These are phyloP conservation scores for Machimus rusticus DNA, from an alignment of 2,888 invertebrate genomes.

Conservation along the genomic window DNA sequence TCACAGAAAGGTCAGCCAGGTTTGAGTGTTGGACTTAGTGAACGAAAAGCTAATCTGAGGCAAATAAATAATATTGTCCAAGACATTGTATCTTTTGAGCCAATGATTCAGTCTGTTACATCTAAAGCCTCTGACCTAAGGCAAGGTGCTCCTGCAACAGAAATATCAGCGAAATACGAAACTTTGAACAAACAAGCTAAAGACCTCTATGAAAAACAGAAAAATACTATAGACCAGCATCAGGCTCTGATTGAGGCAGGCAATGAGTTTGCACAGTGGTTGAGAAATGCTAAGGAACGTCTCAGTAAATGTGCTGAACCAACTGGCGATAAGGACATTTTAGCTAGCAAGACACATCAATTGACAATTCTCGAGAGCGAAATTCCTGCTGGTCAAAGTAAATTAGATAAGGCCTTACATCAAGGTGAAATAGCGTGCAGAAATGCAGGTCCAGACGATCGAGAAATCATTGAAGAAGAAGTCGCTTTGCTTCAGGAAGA, in stretches of 20 bases:
- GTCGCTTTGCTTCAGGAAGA: constrained; percentile 90
- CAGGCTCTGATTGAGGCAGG: constrained; percentile 92
- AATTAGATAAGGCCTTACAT: constrained; percentile 81
- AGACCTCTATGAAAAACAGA: constrained; percentile 87
- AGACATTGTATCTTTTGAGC: constrained; percentile 95
- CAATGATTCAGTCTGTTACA: constrained; percentile 95
- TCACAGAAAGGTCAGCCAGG: constrained; percentile 81
- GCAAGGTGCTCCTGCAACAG: constrained; percentile 89
- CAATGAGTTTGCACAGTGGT: constrained; percentile 91
- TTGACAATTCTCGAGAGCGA: constrained; percentile 85
- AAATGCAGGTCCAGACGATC: constrained; percentile 83
- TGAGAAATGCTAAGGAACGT: constrained; percentile 87
- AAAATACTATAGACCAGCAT: constrained; percentile 88
- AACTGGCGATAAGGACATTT: constrained; percentile 87
- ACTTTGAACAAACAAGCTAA: constrained; percentile 88
- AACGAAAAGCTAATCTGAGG: constrained; percentile 86
- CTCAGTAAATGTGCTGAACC: constrained; percentile 92
- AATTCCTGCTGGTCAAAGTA: constrained; percentile 81
- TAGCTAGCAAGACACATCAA: constrained; percentile 86
- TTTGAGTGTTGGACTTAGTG: constrained; percentile 79
- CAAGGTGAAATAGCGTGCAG: constrained; percentile 88
- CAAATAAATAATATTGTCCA: constrained; percentile 95
- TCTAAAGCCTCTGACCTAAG: constrained; percentile 92
- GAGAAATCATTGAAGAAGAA: constrained; percentile 91
- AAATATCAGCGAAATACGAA: constrained; percentile 91